Percentiles rank a stretch among this genome's conserved stretches.
Conservation (phyloP, 2,888 invertebrate species). For the Lomographa bimaculata region DNA sequence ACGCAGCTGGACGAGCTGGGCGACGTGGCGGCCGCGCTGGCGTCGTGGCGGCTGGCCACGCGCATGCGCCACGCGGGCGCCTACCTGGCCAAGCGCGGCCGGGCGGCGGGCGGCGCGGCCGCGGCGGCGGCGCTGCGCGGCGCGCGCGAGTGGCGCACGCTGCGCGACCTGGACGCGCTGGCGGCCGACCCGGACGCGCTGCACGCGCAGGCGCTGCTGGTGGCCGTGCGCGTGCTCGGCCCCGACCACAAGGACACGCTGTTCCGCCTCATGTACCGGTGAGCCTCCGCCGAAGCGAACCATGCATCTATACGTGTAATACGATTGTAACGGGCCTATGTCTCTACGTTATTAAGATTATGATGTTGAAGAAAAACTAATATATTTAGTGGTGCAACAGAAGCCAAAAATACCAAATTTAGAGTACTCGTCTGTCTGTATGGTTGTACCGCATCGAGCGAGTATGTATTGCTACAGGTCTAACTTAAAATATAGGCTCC, state of each 20-base stretch:
- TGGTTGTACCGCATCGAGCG: too few species aligned
- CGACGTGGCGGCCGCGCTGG: conserved; percentile 87
- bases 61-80: conserved; percentile 37
- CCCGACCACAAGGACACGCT: conserved; percentile 94
- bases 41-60: conserved; percentile 91
- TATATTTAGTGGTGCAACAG: too few species aligned
- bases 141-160: conserved; percentile 89
- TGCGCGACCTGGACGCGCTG: conserved; percentile 88
- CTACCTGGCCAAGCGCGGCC: conserved; percentile 7
- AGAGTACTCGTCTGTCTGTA: too few species aligned
- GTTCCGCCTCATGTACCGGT: conserved; percentile 89
- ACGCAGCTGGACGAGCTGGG: conserved; percentile 95
- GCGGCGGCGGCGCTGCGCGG: conserved; percentile 81
- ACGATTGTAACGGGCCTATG: too few species aligned
- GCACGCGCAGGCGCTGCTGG: conserved; percentile 93
- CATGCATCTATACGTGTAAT: too few species aligned
- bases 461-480: too few species aligned
- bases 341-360: too few species aligned
- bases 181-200: conserved; percentile 92
- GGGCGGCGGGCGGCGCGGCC: conserved; percentile 60
- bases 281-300: conserved; percentile 34
- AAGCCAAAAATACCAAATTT: too few species aligned
- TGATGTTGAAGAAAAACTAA: too few species aligned
- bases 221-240: conserved; percentile 94
- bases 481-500: too few species aligned